A percentile compares a stretch with the other conserved stretches of the same genome.
phyloP scores from a whole-genome alignment of 2,113 vertebrate genomes.

The Panurus biarmicus region DNA sequence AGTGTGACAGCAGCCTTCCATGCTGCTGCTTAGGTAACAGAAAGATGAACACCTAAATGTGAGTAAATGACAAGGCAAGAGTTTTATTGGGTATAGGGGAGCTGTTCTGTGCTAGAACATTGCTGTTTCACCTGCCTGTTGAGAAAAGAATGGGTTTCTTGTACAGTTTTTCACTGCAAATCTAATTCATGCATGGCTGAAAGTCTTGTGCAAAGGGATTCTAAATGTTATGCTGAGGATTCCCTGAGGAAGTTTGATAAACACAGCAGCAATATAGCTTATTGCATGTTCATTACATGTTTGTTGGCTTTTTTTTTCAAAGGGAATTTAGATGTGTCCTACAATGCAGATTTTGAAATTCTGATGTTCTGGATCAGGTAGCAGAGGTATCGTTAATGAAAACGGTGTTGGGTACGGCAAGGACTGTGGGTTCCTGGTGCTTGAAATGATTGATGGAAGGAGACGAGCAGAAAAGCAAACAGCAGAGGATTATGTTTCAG shows the following conservation, averaged over 20 bases:
- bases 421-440: fast-evolving
- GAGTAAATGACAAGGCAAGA: background rate
- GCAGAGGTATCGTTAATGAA: background rate
- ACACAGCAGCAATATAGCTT: background rate
- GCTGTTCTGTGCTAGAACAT: background rate
- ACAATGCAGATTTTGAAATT: background rate
- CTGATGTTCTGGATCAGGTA: background rate
- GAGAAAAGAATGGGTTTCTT: background rate
- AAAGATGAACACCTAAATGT: background rate
- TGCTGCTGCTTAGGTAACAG: background rate
- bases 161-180: background rate
- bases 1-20: background rate
- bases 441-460: background rate
- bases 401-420: background rate
- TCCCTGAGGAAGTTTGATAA: background rate
- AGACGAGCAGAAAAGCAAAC: background rate
- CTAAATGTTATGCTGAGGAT: background rate
- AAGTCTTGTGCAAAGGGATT: background rate
- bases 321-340: background rate
- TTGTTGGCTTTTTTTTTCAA: background rate
- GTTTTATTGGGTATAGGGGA: background rate
- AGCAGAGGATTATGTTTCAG: background rate
- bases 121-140: background rate
- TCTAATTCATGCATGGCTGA: background rate
- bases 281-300: fast-evolving